A percentile compares a stretch with the other conserved stretches of the same genome.
Evolutionary conservation across 2,888 invertebrate species (phyloP).

Genomic region (Cerastoderma edule): DNA sequence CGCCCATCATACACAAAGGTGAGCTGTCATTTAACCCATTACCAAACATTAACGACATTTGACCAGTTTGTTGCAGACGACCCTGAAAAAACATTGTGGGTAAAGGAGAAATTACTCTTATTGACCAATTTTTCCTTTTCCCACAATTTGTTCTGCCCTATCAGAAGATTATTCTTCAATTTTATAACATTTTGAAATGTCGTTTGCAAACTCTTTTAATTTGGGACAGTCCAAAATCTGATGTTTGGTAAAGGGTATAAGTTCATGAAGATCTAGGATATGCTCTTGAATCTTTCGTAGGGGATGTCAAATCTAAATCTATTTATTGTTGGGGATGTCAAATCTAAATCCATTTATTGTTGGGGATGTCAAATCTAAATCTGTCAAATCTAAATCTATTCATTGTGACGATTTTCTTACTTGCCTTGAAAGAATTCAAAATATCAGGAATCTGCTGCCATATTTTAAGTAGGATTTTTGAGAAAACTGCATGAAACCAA

Average conservation of each 20-base stretch:
- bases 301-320: background rate
- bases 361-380: background rate
- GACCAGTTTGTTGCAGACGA: background rate
- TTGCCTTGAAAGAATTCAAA: too few species aligned
- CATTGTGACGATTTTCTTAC: too few species aligned
- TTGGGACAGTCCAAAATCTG: background rate
- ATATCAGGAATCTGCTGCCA: too few species aligned
- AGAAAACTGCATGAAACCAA: too few species aligned
- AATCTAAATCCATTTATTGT: background rate
- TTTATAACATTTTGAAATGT: background rate
- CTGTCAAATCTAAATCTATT: too few species aligned
- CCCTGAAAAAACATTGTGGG: slow-evolving; percentile 3
- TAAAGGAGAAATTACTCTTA: slow-evolving; percentile 2
- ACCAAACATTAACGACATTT: too few species aligned
- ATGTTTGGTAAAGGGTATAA: background rate
- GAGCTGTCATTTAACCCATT: background rate
- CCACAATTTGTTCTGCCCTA: slow-evolving; percentile 1
- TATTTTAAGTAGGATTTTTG: too few species aligned
- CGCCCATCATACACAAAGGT: background rate
- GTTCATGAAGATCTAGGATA: background rate
- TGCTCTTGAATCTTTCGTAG: slow-evolving; percentile 9
- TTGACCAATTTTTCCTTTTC: background rate
- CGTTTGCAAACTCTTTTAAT: too few species aligned
- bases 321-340: background rate
- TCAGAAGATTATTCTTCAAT: background rate